These are phyloP conservation scores for Onychostruthus taczanowskii DNA, from an alignment of 2,113 vertebrate genomes.

Conservation along the genomic window DNA sequence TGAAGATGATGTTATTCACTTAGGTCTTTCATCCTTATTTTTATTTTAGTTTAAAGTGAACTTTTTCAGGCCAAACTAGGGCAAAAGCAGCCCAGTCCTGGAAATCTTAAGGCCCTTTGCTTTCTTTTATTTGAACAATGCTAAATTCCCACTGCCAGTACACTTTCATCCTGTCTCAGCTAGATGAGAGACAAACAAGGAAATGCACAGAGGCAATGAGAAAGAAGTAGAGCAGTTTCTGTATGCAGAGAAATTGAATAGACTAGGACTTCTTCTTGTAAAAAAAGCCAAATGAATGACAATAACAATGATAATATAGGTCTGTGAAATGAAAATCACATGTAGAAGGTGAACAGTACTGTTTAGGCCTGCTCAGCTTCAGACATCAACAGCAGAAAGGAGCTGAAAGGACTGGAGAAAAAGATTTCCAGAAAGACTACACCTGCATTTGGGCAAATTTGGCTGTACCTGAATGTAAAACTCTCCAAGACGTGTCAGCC, in stretches of 20 bases:
- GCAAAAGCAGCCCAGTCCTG: background rate
- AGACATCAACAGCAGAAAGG: background rate
- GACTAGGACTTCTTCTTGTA: background rate
- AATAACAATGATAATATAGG: background rate
- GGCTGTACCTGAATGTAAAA: background rate
- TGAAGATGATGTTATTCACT: constrained; percentile 21
- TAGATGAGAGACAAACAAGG: background rate
- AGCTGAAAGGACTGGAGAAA: background rate
- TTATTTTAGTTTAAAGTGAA: constrained; percentile 1
- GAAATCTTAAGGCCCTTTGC: background rate
- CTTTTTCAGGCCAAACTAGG: background rate
- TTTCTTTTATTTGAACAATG: background rate
- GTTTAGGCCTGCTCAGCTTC: background rate
- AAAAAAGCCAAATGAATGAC: background rate
- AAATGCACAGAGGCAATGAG: background rate
- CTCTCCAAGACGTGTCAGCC: background rate
- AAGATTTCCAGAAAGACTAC: background rate
- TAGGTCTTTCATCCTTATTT: constrained; percentile 4
- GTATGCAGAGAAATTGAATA: background rate
- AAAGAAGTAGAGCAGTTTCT: background rate
- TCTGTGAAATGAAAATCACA: background rate
- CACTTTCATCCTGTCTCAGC: background rate
- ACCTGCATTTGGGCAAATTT: background rate
- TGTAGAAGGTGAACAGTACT: background rate
- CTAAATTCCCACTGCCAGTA: background rate